Conservation (phyloP, 2,888 invertebrate genomes). For the Magallana nippona region DNA sequence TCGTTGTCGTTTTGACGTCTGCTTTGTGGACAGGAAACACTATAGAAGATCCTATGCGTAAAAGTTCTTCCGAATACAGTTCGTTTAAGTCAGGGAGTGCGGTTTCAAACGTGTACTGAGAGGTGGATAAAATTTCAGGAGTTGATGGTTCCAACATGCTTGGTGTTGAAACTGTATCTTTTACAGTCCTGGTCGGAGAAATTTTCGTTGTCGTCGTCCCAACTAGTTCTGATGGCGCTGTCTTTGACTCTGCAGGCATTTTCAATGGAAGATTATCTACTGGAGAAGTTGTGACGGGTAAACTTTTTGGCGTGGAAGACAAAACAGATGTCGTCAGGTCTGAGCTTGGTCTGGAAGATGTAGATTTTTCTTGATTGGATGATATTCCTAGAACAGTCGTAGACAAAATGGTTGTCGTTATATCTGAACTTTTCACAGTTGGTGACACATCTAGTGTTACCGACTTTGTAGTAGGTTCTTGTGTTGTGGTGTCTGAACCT, state of each 20-base stretch:
- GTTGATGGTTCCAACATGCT: not conserved
- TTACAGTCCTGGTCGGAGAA: not conserved
- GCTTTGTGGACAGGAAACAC: not conserved
- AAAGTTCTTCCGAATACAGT: not conserved
- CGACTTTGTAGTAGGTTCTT: not conserved
- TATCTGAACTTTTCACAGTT: not conserved
- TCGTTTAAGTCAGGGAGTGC: not conserved
- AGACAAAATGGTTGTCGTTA: not conserved
- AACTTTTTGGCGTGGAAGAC: not conserved
- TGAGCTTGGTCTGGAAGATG: not conserved
- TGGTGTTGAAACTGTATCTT: not conserved
- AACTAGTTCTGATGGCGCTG: not conserved
- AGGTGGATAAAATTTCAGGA: not conserved
- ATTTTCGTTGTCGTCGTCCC: not conserved
- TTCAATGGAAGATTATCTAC: not conserved
- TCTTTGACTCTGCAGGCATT: not conserved
- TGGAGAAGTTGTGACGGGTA: not conserved
- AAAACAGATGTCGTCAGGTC: slow-evolving; percentile 11
- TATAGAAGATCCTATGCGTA: not conserved
- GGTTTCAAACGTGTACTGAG: not conserved
- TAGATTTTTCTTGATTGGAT: not conserved
- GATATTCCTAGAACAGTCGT: not conserved
- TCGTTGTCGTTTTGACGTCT: not conserved
- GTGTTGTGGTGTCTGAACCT: not conserved
- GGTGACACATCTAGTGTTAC: not conserved